Base-by-base conservation (phyloP, 2,888 invertebrate species). In the Alentia gelatinosa region DNA sequence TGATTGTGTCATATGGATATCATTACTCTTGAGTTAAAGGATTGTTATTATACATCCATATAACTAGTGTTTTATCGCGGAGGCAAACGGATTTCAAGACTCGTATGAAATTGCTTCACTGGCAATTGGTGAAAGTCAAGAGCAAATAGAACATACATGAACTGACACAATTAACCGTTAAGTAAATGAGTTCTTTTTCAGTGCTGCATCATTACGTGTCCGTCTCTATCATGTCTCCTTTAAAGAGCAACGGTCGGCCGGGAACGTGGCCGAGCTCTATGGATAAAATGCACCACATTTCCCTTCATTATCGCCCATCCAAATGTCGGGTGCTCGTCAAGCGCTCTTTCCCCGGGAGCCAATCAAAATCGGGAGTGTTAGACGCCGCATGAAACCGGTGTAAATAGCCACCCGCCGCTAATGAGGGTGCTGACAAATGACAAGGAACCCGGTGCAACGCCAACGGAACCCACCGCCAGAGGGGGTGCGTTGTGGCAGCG, bases 371-470 rank as follows among this genome's bases (percentile, higher is more conserved):
- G 7, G 15, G 7, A 40, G 83, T 35, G 37, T 83, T 39, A 83
- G 83, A 40, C 12, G 30, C 83, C 3, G 37, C 37, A 19, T 83
- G 83, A 83, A 83, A 83, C 35, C 23, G 83, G 83, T 39, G 83
- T 39, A 83, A 83, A 83, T 83, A 83, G 83, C 83, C 26, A 83
- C 83, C 83, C 23, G 39, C 83, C 40, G 26, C 83, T 83, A 83
- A 83, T 83, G 83, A 83, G 40, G 39, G 23, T 83, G 39, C 83
- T 39, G 37, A 83, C 83, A 83, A 83, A 83, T 83, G 39, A 40
- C 83, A 40, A 26, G 35, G 30, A 68, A 68, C 30, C 68, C 68
- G 26, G 4, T 68, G 68, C 30, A 68, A 68, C 68, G 30, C 68
- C 26, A 1, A 3, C 30, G n/a, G 37, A 19, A 35, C 23, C 15